These are phyloP conservation scores for Mobula birostris DNA, from an alignment of 2,113 vertebrate species.

Conservation along the genomic window DNA sequence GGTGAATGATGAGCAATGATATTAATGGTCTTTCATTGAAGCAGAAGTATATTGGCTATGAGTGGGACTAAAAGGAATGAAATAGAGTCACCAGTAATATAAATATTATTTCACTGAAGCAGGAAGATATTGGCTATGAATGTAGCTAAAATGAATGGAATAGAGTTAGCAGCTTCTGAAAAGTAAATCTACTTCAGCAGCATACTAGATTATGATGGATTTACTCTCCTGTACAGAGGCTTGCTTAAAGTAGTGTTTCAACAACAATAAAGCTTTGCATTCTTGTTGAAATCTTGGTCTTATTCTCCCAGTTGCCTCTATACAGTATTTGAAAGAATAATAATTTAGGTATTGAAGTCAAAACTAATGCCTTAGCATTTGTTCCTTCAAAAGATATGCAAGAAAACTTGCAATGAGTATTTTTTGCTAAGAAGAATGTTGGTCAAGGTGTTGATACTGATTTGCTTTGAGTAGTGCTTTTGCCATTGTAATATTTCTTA, in stretches of 20 bases:
- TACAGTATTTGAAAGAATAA: no score
- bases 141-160: neutral
- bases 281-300: no score
- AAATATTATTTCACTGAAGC: neutral
- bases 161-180: neutral
- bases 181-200: neutral
- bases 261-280: neutral
- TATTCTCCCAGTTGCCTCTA: neutral
- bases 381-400: neutral
- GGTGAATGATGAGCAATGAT: neutral
- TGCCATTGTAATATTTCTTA: neutral
- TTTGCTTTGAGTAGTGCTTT: neutral
- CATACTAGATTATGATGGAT: neutral
- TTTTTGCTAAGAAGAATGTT: neutral
- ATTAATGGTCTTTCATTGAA: neutral
- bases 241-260: neutral
- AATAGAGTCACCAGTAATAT: neutral
- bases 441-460: neutral
- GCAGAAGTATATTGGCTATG: neutral
- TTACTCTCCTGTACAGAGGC: neutral
- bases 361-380: neutral
- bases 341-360: neutral
- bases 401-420: neutral
- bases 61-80: neutral
- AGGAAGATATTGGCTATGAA: neutral